A percentile compares a stretch with the other conserved stretches of the same genome.
These are phyloP conservation scores for Selene dorsalis DNA, from an alignment of 2,797 vertebrate genomes.

Conservation along the genomic window DNA sequence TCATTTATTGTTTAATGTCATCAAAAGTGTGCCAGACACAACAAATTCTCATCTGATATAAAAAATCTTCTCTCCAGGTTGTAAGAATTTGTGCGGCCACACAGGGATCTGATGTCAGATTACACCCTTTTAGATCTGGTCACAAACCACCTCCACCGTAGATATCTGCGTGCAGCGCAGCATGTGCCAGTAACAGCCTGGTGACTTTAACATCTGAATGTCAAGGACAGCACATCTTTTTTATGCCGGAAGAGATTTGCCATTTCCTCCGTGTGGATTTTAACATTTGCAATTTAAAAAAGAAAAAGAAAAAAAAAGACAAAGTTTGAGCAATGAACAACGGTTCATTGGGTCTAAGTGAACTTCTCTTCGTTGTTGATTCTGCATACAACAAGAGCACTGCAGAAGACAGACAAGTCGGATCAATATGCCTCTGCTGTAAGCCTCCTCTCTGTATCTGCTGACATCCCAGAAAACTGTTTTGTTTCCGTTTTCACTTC, in stretches of 20 bases:
- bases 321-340: constrained; percentile 34
- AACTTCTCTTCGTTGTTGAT: constrained; percentile 52
- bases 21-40: not conserved
- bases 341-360: constrained; percentile 16
- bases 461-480: constrained; percentile 62
- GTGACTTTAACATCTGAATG: constrained; percentile 65
- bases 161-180: constrained; percentile 44
- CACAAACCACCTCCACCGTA: constrained; percentile 33
- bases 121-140: constrained; percentile 25
- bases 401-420: constrained; percentile 50
- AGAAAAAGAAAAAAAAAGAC: constrained; percentile 5
- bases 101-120: constrained; percentile 26
- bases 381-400: constrained; percentile 52
- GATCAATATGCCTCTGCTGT: constrained; percentile 68
- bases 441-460: constrained; percentile 49
- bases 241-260: constrained; percentile 55
- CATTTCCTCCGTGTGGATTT: constrained; percentile 48
- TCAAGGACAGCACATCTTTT: constrained; percentile 67
- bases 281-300: constrained; percentile 38
- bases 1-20: not conserved
- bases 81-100: constrained; percentile 15
- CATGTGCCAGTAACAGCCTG: constrained; percentile 19
- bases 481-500: constrained; percentile 68
- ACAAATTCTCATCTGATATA: constrained; percentile 25
- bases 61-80: constrained; percentile 3